Evolutionary conservation across 2,888 invertebrate species (phyloP).

Genomic region (Zaprionus bogoriensis): DNA sequence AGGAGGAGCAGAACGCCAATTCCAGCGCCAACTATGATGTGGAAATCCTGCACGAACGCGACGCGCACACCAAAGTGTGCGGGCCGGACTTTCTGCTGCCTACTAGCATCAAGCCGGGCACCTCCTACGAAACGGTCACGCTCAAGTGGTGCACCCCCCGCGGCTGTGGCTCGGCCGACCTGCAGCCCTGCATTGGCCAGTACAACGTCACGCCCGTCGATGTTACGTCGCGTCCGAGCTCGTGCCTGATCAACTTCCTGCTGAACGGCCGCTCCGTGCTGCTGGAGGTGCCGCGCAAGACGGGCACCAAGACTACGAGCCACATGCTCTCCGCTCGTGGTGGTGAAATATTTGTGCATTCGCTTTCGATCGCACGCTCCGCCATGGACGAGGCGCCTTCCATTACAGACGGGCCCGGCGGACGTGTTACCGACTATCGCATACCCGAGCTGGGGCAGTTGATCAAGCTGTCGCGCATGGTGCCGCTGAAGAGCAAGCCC

Average conservation of each 20-base stretch:
- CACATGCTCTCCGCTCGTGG: conserved; percentile 97
- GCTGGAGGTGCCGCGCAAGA: conserved; percentile 94
- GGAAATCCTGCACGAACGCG: conserved; percentile 95
- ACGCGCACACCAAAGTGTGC: conserved; percentile 92
- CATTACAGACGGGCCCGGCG: conserved; percentile 96
- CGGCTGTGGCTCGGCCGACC: conserved; percentile 91
- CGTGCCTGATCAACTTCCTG: conserved; percentile 98
- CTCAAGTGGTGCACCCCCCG: conserved; percentile 98
- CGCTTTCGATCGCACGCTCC: conserved; percentile 91
- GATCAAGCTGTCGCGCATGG: conserved; percentile 92
- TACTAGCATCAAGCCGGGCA: conserved; percentile 88
- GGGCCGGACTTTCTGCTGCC: conserved; percentile 85
- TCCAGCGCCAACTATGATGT: conserved; percentile 99
- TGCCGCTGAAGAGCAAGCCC: conserved; percentile 86
- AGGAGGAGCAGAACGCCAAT: conserved; percentile 99
- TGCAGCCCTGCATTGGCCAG: conserved; percentile 92
- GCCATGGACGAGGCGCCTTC: conserved; percentile 97
- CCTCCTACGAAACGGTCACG: conserved; percentile 91
- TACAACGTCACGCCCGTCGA: conserved; percentile 97
- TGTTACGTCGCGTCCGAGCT: conserved; percentile 97
- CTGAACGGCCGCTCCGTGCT: conserved; percentile 96
- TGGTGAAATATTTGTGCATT: conserved; percentile 97
- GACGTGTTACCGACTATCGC: conserved; percentile 95
- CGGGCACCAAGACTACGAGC: conserved; percentile 93
- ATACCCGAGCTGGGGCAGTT: conserved; percentile 93